A percentile compares a stretch with the other conserved stretches of the same genome.
phyloP scores from a whole-genome alignment of 2,888 invertebrate species.

The Machimus atricapillus region DNA sequence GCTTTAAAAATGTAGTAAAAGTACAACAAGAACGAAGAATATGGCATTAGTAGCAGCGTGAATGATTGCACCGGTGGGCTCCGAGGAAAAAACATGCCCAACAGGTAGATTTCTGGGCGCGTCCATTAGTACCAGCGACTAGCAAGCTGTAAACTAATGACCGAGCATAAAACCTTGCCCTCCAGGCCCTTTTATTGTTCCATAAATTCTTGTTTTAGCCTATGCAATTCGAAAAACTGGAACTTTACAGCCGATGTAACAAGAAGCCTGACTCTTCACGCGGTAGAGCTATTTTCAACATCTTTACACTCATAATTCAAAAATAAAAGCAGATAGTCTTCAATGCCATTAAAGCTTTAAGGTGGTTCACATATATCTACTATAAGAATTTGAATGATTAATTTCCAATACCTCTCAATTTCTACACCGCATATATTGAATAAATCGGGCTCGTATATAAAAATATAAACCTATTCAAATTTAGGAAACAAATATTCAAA shows the following conservation, averaged over 20 bases:
- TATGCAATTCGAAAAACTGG: background rate
- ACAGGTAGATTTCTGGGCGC: constrained; percentile 1
- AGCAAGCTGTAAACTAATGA: constrained; percentile 7
- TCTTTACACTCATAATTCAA: background rate
- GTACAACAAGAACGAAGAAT: constrained; percentile 11
- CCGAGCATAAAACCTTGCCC: background rate
- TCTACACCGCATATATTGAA: no score
- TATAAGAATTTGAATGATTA: no score
- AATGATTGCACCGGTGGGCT: background rate
- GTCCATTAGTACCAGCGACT: background rate
- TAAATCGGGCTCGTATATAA: no score
- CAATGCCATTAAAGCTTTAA: no score
- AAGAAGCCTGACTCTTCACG: background rate
- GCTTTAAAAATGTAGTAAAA: constrained; percentile 6
- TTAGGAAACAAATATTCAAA: no score
- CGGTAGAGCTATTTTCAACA: background rate
- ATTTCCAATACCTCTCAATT: no score
- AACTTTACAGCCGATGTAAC: background rate
- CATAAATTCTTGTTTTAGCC: background rate
- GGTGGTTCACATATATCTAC: no score
- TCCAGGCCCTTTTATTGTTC: background rate
- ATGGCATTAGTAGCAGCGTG: constrained; percentile 8
- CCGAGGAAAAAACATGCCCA: background rate
- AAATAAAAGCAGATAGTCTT: background rate
- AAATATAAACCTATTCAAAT: no score